Evolutionary conservation across 1,140 invertebrate genomes (phyloP).

Genomic region (Pentalonia nigronervosa): DNA sequence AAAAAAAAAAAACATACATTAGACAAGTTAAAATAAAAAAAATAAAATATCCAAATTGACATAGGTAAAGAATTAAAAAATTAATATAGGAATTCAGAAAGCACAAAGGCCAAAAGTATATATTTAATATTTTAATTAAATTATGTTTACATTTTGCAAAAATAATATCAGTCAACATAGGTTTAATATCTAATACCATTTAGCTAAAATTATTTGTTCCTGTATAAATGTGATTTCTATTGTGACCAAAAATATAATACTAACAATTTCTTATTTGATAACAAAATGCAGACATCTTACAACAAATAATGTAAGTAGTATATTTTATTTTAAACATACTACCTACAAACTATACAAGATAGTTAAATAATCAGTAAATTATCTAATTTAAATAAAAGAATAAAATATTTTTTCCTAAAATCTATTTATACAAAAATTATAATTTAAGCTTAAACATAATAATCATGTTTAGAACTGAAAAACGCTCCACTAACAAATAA

Average conservation of each 20-base stretch:
- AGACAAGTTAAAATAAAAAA: slow-evolving; percentile 13
- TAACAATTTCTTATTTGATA: not conserved
- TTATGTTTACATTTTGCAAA: not conserved
- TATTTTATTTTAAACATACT: not conserved
- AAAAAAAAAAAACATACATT: slow-evolving; percentile 4
- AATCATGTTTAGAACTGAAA: not conserved
- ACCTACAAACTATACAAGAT: not conserved
- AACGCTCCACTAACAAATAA: slow-evolving; percentile 23
- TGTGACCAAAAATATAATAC: not conserved
- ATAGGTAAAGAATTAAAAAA: not conserved
- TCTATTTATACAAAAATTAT: not conserved
- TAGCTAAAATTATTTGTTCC: not conserved
- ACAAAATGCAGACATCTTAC: not conserved
- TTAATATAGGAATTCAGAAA: slow-evolving; percentile 20
- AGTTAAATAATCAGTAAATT: not conserved
- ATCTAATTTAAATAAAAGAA: not conserved
- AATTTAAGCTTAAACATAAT: slow-evolving; percentile 13
- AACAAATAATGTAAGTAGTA: not conserved
- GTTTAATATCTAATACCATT: not conserved
- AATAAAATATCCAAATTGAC: slow-evolving; percentile 32
- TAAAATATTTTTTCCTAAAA: not conserved
- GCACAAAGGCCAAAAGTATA: not conserved
- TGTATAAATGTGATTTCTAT: not conserved
- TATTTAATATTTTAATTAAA: not conserved
- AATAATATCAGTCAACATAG: slow-evolving; percentile 33